These are phyloP conservation scores for Cecidostiba fungosa DNA, from an alignment of 2,888 invertebrate species.

Conservation along the genomic window DNA sequence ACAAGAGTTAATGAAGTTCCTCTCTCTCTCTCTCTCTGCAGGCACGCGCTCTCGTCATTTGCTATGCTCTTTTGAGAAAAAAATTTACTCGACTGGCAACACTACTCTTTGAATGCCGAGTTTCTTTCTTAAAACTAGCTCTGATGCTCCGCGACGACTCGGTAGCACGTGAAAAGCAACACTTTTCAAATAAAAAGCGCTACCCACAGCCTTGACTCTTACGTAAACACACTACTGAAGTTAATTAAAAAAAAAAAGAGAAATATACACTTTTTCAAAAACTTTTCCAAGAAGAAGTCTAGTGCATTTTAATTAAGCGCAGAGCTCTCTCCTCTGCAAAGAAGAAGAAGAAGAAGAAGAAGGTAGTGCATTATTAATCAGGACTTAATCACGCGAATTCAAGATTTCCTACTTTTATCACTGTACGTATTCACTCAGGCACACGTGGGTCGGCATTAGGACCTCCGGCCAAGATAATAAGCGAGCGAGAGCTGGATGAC, in stretches of 20 bases:
- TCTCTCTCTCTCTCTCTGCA: background rate
- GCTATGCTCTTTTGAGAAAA: background rate
- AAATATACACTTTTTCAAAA: background rate
- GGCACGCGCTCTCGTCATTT: too few relatives aligned
- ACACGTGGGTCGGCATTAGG: background rate
- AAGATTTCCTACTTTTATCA: background rate
- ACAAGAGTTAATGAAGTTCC: background rate
- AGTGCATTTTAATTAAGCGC: background rate
- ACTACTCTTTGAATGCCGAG: background rate
- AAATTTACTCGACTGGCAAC: background rate
- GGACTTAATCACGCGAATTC: background rate
- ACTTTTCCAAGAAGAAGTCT: background rate
- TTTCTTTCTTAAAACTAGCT: background rate
- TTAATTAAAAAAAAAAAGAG: background rate
- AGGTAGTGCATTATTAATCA: background rate
- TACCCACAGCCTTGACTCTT: background rate
- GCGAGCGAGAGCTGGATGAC: slow-evolving; percentile 10
- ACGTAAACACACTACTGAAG: background rate
- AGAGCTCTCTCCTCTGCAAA: background rate
- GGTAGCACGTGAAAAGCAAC: background rate
- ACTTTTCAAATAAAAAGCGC: background rate
- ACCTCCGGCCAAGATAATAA: slow-evolving; percentile 36
- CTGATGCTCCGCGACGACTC: too few relatives aligned
- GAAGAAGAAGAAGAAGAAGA: background rate
- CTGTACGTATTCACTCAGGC: background rate